Conservation (phyloP, 2,797 vertebrate species). For the Arnoldichthys spilopterus region DNA sequence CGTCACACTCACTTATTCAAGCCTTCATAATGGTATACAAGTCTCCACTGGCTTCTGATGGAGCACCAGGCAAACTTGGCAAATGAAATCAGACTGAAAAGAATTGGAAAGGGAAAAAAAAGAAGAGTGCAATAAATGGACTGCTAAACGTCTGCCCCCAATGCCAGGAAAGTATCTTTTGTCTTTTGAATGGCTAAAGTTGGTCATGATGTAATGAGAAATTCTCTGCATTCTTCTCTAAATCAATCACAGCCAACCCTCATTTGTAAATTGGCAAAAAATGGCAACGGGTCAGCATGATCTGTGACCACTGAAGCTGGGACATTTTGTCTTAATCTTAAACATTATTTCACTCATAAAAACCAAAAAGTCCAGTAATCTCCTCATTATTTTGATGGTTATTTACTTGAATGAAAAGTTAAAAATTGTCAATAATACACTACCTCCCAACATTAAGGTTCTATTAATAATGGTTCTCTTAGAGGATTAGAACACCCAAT, state of each 20-base stretch:
- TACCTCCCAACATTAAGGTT: too few relatives aligned
- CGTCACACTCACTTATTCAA: constrained; percentile 19
- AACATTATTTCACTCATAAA: too few relatives aligned
- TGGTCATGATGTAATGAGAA: neutral
- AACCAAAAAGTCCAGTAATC: too few relatives aligned
- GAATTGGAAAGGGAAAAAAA: neutral
- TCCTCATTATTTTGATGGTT: too few relatives aligned
- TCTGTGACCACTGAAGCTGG: neutral
- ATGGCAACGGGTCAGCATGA: neutral
- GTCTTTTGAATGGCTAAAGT: neutral
- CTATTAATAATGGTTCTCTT: too few relatives aligned
- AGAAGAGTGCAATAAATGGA: neutral
- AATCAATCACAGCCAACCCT: neutral
- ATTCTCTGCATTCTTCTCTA: neutral
- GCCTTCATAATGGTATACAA: neutral
- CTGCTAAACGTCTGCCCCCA: constrained; percentile 4
- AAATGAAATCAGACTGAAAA: neutral
- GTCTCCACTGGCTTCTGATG: neutral
- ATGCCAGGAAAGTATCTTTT: neutral
- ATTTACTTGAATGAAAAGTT: too few relatives aligned
- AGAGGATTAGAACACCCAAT: too few relatives aligned
- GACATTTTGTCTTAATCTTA: too few relatives aligned
- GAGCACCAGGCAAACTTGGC: neutral
- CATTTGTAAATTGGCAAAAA: neutral
- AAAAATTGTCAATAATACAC: too few relatives aligned